These are phyloP conservation scores for Cetoscarus ocellatus DNA, from an alignment of 2,797 vertebrate genomes.

Conservation along the genomic window DNA sequence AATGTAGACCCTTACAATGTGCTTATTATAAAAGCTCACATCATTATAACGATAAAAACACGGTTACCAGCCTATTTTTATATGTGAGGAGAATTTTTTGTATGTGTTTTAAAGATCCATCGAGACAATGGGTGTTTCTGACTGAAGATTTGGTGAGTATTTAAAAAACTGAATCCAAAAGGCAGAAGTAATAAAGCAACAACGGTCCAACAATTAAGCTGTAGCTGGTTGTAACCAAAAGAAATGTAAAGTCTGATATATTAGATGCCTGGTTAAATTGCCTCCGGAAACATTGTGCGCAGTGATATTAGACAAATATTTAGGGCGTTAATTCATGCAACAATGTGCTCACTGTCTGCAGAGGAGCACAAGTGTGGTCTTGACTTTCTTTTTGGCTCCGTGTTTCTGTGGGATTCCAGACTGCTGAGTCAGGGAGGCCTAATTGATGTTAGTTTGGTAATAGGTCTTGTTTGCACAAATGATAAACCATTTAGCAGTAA, in stretches of 20 bases:
- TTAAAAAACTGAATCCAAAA: no score
- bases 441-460: constrained; percentile 22
- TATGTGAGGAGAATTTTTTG: no score
- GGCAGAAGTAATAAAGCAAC: neutral
- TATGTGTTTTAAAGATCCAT: no score
- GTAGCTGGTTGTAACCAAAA: neutral
- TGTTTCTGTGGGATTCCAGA: constrained; percentile 10
- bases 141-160: no score
- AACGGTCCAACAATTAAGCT: neutral
- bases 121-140: no score
- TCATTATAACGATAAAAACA: no score
- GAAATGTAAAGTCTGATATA: neutral
- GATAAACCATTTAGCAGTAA: constrained; percentile 12
- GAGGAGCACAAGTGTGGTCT: constrained; percentile 29
- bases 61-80: no score
- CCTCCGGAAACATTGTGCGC: constrained; percentile 18
- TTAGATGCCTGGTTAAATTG: constrained; percentile 23
- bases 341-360: constrained; percentile 48
- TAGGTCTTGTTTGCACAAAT: constrained; percentile 19
- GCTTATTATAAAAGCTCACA: no score
- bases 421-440: constrained; percentile 5
- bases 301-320: constrained; percentile 33
- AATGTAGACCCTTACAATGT: no score
- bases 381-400: constrained; percentile 41
- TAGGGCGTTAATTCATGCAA: constrained; percentile 25